Percentiles rank a stretch among this genome's conserved stretches.
Evolutionary conservation across 2,113 vertebrate species (phyloP).

Genomic region (Lagopus leucura): DNA sequence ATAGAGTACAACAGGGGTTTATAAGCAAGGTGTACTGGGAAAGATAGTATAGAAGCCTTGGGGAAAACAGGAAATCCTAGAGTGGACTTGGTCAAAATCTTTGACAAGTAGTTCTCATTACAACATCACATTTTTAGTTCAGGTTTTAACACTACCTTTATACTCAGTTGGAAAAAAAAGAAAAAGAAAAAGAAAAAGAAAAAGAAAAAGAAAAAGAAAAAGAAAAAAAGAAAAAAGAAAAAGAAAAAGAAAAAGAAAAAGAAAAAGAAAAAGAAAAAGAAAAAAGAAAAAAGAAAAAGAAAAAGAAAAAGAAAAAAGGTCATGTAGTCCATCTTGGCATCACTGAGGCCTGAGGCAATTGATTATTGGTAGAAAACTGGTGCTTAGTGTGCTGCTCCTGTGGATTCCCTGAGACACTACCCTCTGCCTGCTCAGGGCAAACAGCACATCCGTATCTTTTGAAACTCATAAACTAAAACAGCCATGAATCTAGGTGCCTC

Average conservation of each 20-base stretch:
- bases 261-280: no score
- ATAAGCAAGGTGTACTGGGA: neutral
- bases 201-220: no score
- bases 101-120: neutral
- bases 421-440: neutral
- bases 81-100: neutral
- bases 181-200: no score
- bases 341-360: neutral
- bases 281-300: neutral
- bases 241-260: no score
- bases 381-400: neutral
- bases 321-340: neutral
- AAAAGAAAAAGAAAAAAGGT: no score
- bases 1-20: neutral
- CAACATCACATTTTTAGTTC: neutral
- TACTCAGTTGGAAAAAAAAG: neutral
- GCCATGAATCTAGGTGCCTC: neutral
- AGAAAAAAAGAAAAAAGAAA: no score
- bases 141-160: neutral
- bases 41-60: neutral
- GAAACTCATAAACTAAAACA: neutral
- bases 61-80: neutral
- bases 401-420: neutral
- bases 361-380: neutral
- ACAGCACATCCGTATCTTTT: accelerated